These are phyloP conservation scores for Corvus hawaiiensis DNA, from an alignment of 2,113 vertebrate genomes.

Conservation along the genomic window DNA sequence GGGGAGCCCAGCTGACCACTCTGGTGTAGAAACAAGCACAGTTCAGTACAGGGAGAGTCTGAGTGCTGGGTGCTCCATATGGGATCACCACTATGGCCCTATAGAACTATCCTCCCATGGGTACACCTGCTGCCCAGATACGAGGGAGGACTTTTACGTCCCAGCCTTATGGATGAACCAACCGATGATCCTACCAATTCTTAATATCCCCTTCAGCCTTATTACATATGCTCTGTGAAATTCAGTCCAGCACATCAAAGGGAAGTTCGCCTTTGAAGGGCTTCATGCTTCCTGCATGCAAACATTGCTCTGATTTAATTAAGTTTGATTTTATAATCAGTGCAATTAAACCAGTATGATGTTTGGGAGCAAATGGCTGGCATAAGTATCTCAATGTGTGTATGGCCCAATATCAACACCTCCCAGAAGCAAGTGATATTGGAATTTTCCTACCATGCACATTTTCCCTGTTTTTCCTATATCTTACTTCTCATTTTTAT, in stretches of 20 bases:
- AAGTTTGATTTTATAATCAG: slow-evolving; percentile 33
- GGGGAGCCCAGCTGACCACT: not conserved
- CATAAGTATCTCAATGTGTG: not conserved
- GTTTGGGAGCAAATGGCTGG: not conserved
- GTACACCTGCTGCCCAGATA: not conserved
- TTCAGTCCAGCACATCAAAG: slow-evolving; percentile 30
- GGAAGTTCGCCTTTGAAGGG: slow-evolving; percentile 19
- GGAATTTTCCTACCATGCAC: not conserved
- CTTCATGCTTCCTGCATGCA: slow-evolving; percentile 5
- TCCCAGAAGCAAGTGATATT: not conserved
- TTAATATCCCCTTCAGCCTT: not conserved
- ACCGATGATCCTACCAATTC: not conserved
- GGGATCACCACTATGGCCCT: not conserved
- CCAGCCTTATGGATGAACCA: not conserved
- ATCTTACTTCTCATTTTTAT: not conserved
- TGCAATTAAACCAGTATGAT: not conserved
- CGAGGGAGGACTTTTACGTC: not conserved
- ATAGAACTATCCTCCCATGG: not conserved
- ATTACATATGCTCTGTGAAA: slow-evolving; percentile 18
- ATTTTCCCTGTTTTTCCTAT: not conserved
- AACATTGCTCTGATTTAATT: slow-evolving; percentile 21
- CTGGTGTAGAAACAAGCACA: not conserved
- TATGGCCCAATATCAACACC: not conserved
- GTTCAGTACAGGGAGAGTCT: not conserved
- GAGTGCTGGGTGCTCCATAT: fast-evolving